Conservation (phyloP, 2,797 vertebrate genomes). For the Danio aesculapii region DNA sequence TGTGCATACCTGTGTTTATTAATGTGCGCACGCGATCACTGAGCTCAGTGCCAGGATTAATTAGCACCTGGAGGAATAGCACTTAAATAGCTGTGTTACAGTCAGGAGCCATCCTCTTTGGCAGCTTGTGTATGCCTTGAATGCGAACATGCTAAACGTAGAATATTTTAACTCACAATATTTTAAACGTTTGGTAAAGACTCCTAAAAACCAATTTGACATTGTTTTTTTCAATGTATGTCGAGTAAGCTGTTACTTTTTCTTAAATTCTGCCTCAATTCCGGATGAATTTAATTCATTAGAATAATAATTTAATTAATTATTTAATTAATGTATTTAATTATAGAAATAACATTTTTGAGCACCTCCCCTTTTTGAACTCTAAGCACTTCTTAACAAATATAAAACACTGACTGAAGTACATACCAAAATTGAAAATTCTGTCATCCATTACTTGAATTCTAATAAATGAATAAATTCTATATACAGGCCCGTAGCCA, state of each 20-base stretch:
- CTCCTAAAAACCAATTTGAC: not conserved
- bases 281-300: no score
- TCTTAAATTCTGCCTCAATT: no score
- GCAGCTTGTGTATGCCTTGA: slow-evolving; percentile 36
- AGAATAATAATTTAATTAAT: no score
- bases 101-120: slow-evolving; percentile 63
- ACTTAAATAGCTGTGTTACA: slow-evolving; percentile 68
- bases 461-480: no score
- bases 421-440: no score
- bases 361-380: no score
- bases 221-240: not conserved
- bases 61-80: slow-evolving; percentile 80
- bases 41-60: slow-evolving; percentile 73
- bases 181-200: not conserved
- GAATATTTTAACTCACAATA: not conserved
- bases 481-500: no score
- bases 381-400: no score
- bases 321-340: no score
- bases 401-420: no score
- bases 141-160: not conserved
- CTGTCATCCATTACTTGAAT: no score
- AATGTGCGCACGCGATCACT: slow-evolving; percentile 27
- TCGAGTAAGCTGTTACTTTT: not conserved
- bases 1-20: slow-evolving; percentile 33
- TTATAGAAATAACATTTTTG: no score